These are phyloP conservation scores for Tetramorium bicarinatum DNA, from an alignment of 2,888 invertebrate genomes.

Conservation along the genomic window DNA sequence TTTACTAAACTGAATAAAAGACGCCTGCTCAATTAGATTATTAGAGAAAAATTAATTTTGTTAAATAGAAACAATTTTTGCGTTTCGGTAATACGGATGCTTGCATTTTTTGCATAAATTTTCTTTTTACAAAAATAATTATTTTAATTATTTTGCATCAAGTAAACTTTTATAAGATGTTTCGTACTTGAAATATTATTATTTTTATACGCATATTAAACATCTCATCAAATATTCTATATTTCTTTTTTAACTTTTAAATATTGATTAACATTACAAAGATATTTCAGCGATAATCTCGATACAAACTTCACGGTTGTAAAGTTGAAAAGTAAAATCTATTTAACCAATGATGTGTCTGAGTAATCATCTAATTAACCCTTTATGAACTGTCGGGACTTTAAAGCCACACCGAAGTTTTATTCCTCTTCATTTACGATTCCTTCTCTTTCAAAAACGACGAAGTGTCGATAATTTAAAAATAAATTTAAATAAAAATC, in stretches of 20 bases:
- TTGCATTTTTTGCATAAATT: background rate
- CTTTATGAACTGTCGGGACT: slow-evolving; percentile 11
- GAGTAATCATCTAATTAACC: slow-evolving; percentile 15
- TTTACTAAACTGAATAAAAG: background rate
- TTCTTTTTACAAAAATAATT: background rate
- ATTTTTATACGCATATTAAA: background rate
- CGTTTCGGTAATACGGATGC: background rate
- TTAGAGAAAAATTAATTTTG: background rate
- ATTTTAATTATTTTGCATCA: background rate
- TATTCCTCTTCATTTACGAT: background rate
- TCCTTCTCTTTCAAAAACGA: background rate
- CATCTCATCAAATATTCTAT: background rate
- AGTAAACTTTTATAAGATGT: background rate
- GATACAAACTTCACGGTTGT: background rate
- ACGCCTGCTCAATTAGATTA: background rate
- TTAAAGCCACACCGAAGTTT: background rate
- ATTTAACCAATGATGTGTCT: background rate
- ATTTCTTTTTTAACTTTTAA: background rate
- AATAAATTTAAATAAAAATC: background rate
- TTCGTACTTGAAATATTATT: background rate
- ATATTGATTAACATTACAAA: background rate
- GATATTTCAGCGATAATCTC: background rate
- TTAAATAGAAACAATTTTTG: background rate
- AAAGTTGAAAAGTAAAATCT: slow-evolving; percentile 1
- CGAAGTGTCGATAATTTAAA: background rate